These are phyloP conservation scores for Drosophila sproati DNA, from an alignment of 1,140 invertebrate species.

Conservation along the genomic window DNA sequence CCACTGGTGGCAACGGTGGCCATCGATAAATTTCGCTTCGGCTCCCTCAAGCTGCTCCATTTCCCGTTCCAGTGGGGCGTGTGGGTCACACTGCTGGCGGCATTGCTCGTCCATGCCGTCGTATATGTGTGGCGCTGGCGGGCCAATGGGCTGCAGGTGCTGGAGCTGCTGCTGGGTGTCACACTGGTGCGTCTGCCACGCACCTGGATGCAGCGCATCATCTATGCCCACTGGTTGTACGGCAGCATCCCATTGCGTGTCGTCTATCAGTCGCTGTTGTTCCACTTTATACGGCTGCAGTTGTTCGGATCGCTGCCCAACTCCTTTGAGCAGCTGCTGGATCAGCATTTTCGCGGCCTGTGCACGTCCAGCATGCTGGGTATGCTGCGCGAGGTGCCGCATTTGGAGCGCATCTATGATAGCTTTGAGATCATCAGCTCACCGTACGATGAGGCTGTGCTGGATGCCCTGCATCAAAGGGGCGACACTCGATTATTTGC, in stretches of 20 bases:
- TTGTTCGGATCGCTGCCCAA: slow-evolving; percentile 40
- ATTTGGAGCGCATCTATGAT: slow-evolving; percentile 7
- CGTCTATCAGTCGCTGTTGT: slow-evolving; percentile 68
- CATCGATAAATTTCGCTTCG: slow-evolving; percentile 47
- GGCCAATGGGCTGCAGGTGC: slow-evolving; percentile 33
- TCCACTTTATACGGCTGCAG: slow-evolving; percentile 66
- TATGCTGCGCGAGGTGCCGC: slow-evolving; percentile 56
- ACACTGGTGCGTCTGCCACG: slow-evolving; percentile 39
- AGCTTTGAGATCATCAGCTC: slow-evolving; percentile 33
- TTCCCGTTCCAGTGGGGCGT: slow-evolving; percentile 57
- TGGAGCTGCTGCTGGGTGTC: slow-evolving; percentile 55
- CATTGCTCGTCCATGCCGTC: slow-evolving; percentile 31
- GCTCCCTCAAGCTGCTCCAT: slow-evolving; percentile 37
- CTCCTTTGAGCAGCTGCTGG: slow-evolving; percentile 53
- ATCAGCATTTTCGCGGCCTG: slow-evolving; percentile 42
- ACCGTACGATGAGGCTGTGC: slow-evolving; percentile 40
- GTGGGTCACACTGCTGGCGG: slow-evolving; percentile 43
- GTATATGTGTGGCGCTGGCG: slow-evolving; percentile 40
- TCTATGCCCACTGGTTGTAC: slow-evolving; percentile 68
- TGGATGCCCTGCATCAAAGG: slow-evolving; percentile 35
- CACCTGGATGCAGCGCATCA: slow-evolving; percentile 56
- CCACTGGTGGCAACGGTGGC: slow-evolving; percentile 57
- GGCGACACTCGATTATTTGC: slow-evolving; percentile 43
- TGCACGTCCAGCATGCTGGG: slow-evolving; percentile 46
- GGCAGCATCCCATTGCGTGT: slow-evolving; percentile 60